Evolutionary conservation across 1,140 invertebrate species (phyloP), one percentile per base, ranked within the genome.

Genomic region (Diploscapter pachys): DNA sequence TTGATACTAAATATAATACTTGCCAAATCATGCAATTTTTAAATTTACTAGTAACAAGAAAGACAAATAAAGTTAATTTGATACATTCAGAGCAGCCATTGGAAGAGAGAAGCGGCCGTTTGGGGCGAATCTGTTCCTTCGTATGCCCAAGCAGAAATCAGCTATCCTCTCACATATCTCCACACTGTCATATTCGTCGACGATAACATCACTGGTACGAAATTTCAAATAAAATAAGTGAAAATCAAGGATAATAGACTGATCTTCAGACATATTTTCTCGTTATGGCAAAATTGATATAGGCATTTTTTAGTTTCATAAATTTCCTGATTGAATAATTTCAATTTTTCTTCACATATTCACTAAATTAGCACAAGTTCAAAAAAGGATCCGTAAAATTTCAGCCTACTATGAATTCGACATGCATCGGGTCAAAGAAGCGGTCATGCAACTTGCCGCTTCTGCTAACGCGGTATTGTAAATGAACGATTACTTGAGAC

Each of bases 401-500:
- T 71, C 67, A 81, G 81, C 80, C 8, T 78, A 83, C 54, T 82
- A 82, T 57, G 66, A 76, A 13, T 62, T 75, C 49, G 81, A 82
- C 55, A 79, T 72, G 31, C 8, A 3, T 50, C 50, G 62, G 4
- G 73, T 84, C 2, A 75, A 77, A 57, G 9, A 61, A 8, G 83
- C 83, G 49, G 75, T 82, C 48, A 75, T 84, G 67, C 69, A 81
- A n/a, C 57, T 82, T 49, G 78, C 80, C 5, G 56, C 71, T 49
- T 81, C 83, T 57, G 72, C 81, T 3, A 82, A 82, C 61, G 73
- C 71, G 54, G 80, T 80, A 78, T 62, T 13, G 8, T 59, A 6
- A 59, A 54, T 80, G 31, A 51, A 52, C 53, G 8, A 69, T 56
- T 11, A 6, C 4, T 52, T 56, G 57, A n/a, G 59, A 53, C 62